Base-by-base conservation (phyloP, 2,888 invertebrate species). In the Cheilosia vulpina region DNA sequence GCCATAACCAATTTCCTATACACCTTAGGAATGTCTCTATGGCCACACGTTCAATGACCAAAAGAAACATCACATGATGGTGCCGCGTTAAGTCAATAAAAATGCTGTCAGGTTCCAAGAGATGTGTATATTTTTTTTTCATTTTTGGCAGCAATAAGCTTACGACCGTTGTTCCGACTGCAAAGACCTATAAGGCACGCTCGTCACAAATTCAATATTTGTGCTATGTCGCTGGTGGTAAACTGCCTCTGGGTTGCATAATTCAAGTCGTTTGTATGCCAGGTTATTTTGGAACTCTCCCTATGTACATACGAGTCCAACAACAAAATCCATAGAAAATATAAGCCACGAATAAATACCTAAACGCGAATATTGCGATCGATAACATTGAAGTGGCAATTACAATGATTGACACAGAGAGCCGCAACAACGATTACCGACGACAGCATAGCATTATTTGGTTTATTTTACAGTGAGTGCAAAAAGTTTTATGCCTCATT, bases 401-500 rank as follows among this genome's bases (percentile, higher is more conserved):
- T 53, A 84, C 79, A 79, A 79, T 84, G 83, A 79, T 75, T 75
- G 79, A 75, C 79, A 75, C 63, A 78, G 72, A 83, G 77, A 77
- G 78, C 83, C 83, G 78, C 73, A 78, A 66, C 58, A 60, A n/a
- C 27, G 73, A 73, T 57, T 69, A 69, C 31, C 55, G 69, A 57
- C 24, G 66, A 45, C 50, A 53, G 41, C 47, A 60, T 34, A 65
- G 52, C 52, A 21, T 55, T 71, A 9, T 65, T 52, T 52, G 13
- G 4, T 6, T 13, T 52, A 21, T 52, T 52, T 52, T 31, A 47
- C 47, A 62, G 43, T 45, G 27, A 4, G 27, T 27, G 27, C 6
- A 9, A 9, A 47, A 17, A 62, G 62, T 19, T 17, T 34, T 4
- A 24, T 4, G 17, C 9, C 4, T 34, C 57, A 38, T 19, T 11